phyloP scores from a whole-genome alignment of 2,888 invertebrate species.

The Phalera bucephala region DNA sequence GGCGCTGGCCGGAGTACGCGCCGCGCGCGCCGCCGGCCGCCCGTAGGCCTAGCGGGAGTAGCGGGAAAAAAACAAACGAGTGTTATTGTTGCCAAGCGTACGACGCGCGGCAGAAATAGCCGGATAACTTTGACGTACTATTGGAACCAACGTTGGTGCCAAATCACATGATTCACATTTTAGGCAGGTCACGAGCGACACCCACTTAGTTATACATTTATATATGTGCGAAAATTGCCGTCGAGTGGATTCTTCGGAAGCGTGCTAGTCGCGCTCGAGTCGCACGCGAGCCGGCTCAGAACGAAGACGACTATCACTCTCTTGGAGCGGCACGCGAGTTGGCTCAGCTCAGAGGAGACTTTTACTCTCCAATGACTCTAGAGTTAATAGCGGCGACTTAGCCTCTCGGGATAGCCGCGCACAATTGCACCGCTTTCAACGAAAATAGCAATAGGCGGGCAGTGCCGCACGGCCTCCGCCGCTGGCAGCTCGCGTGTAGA shows the following conservation, averaged over 20 bases:
- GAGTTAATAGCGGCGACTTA: too few relatives aligned
- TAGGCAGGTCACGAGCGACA: constrained; percentile 67
- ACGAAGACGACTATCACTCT: background rate
- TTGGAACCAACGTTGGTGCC: constrained; percentile 67
- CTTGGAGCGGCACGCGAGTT: background rate
- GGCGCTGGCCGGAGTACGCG: background rate
- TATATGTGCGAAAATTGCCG: constrained; percentile 15
- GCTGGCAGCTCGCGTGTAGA: too few relatives aligned
- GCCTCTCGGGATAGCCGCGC: too few relatives aligned
- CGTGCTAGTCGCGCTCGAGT: background rate
- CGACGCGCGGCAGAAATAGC: constrained; percentile 64
- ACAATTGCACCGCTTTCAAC: background rate
- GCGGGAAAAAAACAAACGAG: constrained; percentile 38
- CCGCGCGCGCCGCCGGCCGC: background rate
- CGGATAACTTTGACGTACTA: constrained; percentile 55
- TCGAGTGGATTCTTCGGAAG: constrained; percentile 12
- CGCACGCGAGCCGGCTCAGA: background rate
- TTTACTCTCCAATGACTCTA: too few relatives aligned
- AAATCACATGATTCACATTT: constrained; percentile 77
- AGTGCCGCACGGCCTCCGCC: background rate
- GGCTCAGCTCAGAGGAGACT: background rate
- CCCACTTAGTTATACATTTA: constrained; percentile 42
- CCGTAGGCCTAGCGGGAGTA: constrained; percentile 24
- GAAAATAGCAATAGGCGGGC: background rate
- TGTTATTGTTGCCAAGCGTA: constrained; percentile 62